Percentiles rank a stretch among this genome's conserved stretches.
These are phyloP conservation scores for Tiliacea aurago DNA, from an alignment of 2,888 invertebrate genomes.

Conservation along the genomic window DNA sequence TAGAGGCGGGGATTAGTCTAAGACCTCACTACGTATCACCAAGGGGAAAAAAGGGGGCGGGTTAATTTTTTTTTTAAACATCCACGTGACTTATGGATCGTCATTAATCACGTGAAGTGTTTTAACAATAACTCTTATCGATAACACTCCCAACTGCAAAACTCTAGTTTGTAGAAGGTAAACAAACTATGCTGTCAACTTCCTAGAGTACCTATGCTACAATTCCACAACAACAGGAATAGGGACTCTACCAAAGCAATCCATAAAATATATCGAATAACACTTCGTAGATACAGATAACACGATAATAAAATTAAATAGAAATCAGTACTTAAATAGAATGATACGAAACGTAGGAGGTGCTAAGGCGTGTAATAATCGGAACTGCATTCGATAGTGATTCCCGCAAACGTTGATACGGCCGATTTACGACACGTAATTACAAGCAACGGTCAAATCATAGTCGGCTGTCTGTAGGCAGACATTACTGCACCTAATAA, in stretches of 20 bases:
- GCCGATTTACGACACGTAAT: constrained; percentile 82
- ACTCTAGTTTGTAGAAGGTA: too few relatives aligned
- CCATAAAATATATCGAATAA: constrained; percentile 18
- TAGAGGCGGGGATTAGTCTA: too few relatives aligned
- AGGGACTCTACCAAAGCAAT: neutral
- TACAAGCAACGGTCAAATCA: constrained; percentile 73
- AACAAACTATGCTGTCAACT: neutral
- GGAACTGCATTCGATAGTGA: constrained; percentile 69
- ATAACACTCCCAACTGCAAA: neutral
- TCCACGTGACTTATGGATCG: too few relatives aligned
- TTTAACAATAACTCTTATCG: neutral
- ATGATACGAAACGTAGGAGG: constrained; percentile 63
- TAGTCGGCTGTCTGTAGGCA: constrained; percentile 65
- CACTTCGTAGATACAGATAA: constrained; percentile 28
- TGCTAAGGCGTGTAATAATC: constrained; percentile 70
- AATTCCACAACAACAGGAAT: neutral
- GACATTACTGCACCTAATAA: constrained; percentile 66
- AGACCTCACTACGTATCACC: too few relatives aligned
- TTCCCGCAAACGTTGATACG: constrained; percentile 72
- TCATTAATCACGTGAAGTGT: too few relatives aligned
- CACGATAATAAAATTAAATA: constrained; percentile 35
- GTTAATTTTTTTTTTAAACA: too few relatives aligned
- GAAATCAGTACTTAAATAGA: constrained; percentile 48
- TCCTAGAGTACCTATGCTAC: neutral
- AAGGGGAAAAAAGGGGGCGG: too few relatives aligned